phyloP scores from a whole-genome alignment of 2,113 vertebrate species.

The Anas platyrhynchos region DNA sequence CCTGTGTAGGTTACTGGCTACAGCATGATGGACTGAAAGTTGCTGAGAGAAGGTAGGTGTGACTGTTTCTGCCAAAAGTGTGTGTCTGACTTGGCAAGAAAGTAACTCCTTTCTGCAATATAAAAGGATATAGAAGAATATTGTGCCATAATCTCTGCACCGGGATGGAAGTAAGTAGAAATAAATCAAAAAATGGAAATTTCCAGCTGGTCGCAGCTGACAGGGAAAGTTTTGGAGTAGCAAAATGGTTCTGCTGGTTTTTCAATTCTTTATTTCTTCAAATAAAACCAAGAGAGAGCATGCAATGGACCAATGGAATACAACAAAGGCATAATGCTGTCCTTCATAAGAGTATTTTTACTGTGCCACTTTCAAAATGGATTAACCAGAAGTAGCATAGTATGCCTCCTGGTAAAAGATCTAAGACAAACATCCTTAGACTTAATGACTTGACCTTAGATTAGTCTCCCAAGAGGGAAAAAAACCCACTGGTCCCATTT shows the following conservation, averaged over 20 bases:
- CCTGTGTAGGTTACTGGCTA: conserved; percentile 38
- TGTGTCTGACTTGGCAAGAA: conserved; percentile 53
- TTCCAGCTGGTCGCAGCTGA: conserved; percentile 27
- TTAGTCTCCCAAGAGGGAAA: not conserved
- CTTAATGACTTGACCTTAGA: not conserved
- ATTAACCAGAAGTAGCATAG: conserved; percentile 28
- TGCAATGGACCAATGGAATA: not conserved
- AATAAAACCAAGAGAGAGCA: not conserved
- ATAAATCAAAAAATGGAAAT: conserved; percentile 44
- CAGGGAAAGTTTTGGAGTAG: conserved; percentile 21
- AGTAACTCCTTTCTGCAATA: conserved; percentile 1
- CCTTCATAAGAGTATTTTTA: conserved; percentile 24
- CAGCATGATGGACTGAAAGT: conserved; percentile 17
- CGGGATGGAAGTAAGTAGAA: conserved; percentile 27
- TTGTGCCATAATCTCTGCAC: conserved; percentile 52
- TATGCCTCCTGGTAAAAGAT: conserved; percentile 31
- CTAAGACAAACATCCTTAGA: conserved; percentile 41
- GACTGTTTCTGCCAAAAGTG: conserved; percentile 45
- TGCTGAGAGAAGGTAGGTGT: conserved; percentile 47
- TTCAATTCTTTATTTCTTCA: conserved; percentile 32
- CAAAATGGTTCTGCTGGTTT: conserved; percentile 18
- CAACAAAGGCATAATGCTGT: not conserved
- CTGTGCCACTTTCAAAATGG: conserved; percentile 29
- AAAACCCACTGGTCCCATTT: not conserved
- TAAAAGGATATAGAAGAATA: conserved; percentile 42